phyloP scores from a whole-genome alignment of 2,888 invertebrate species.

The Erannis defoliaria region DNA sequence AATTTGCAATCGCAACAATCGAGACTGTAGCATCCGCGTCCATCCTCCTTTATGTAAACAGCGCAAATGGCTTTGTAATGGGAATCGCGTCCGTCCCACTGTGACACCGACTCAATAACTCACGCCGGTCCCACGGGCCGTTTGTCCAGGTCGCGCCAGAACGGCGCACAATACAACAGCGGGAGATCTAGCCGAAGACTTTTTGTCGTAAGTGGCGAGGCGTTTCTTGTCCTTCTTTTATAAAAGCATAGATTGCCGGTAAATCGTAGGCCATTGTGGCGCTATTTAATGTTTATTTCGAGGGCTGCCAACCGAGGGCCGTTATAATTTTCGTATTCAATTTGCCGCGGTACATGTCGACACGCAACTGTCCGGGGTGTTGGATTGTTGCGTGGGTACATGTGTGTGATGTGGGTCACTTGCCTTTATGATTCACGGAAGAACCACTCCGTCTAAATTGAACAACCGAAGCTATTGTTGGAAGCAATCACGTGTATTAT shows the following conservation, averaged over 20 bases:
- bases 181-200: constrained; percentile 80
- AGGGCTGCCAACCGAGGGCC: constrained; percentile 69
- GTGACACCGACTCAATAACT: constrained; percentile 78
- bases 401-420: constrained; percentile 74
- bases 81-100: constrained; percentile 73
- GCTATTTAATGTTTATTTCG: constrained; percentile 78
- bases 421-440: constrained; percentile 65
- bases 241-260: constrained; percentile 85
- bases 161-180: constrained; percentile 79
- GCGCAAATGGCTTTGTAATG: constrained; percentile 81
- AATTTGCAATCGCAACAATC: constrained; percentile 77
- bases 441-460: constrained; percentile 53
- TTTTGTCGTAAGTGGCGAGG: constrained; percentile 82
- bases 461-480: constrained; percentile 55
- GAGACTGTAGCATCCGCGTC: constrained; percentile 62
- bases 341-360: constrained; percentile 74
- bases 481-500: constrained; percentile 51
- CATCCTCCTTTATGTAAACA: constrained; percentile 79
- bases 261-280: constrained; percentile 82
- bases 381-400: constrained; percentile 69
- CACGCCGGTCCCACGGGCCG: constrained; percentile 78
- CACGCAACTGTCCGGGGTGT: constrained; percentile 76
- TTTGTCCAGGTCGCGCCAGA: constrained; percentile 79
- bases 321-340: constrained; percentile 76
- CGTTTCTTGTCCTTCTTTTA: constrained; percentile 76